Evolutionary conservation across 2,113 vertebrate genomes (phyloP).

Genomic region (Nothobranchius furzeri): DNA sequence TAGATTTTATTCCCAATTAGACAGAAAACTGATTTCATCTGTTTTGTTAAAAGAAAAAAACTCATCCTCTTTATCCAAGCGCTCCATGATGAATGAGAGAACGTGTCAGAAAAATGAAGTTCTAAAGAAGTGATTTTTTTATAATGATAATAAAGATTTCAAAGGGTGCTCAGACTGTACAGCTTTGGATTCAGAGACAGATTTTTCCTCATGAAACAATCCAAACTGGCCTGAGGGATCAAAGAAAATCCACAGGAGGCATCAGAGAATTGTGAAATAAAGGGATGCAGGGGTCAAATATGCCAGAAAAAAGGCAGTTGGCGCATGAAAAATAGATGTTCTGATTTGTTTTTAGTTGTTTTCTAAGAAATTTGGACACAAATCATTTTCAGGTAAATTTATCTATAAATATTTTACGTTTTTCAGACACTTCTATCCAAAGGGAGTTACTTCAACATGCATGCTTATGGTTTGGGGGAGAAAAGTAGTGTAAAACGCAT

Average conservation of each 20-base stretch:
- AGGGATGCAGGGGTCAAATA: constrained; percentile 1
- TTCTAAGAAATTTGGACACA: background rate
- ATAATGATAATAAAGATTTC: constrained; percentile 17
- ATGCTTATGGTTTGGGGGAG: too few relatives aligned
- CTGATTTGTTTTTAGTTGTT: background rate
- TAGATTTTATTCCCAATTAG: background rate
- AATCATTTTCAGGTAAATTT: too few relatives aligned
- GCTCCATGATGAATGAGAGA: constrained; percentile 7
- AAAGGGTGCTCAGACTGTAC: constrained; percentile 3
- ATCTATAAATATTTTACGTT: too few relatives aligned
- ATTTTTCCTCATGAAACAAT: constrained; percentile 18
- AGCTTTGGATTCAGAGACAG: background rate
- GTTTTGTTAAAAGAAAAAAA: too few relatives aligned
- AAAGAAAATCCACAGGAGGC: background rate
- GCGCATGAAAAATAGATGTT: background rate
- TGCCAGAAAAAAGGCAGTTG: constrained; percentile 6
- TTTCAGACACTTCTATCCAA: too few relatives aligned
- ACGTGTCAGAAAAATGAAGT: background rate
- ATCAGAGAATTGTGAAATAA: background rate
- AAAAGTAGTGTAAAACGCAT: too few relatives aligned
- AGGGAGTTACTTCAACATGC: too few relatives aligned
- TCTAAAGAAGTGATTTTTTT: constrained; percentile 15
- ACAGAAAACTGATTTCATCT: background rate
- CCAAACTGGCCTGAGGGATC: background rate
- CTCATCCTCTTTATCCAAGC: constrained; percentile 30